A percentile compares a stretch with the other conserved stretches of the same genome.
Evolutionary conservation across 2,797 vertebrate species (phyloP).

Genomic region (Phyllotis vaccarum): DNA sequence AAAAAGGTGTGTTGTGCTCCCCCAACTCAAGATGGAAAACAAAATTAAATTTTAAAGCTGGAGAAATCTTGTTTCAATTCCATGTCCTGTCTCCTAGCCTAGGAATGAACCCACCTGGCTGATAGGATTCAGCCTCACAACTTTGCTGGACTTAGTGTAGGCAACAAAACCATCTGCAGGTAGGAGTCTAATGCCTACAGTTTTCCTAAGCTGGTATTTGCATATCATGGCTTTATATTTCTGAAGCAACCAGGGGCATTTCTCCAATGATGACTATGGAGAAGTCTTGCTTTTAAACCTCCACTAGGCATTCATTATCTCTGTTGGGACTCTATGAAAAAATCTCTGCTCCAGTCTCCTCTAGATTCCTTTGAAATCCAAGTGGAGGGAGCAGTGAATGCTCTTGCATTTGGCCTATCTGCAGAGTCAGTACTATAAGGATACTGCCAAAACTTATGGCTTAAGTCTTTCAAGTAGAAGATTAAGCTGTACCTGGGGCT

Average conservation of each 20-base stretch:
- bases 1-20: background rate
- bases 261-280: background rate
- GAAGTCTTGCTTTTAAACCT: background rate
- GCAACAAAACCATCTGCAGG: background rate
- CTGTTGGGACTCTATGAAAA: background rate
- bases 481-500: background rate
- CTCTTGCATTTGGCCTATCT: background rate
- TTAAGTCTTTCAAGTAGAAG: background rate
- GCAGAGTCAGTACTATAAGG: no score
- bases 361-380: background rate
- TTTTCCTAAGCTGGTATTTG: background rate
- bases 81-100: background rate
- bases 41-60: background rate
- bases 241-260: background rate
- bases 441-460: background rate
- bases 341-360: background rate
- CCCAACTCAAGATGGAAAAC: background rate
- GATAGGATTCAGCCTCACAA: background rate
- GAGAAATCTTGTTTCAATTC: background rate
- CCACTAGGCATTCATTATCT: background rate
- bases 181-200: background rate
- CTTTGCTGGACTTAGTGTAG: background rate
- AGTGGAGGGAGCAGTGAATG: background rate
- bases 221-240: background rate
- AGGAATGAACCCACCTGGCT: background rate